Evolutionary conservation across 2,113 vertebrate species (phyloP).

Genomic region (Calypte anna): DNA sequence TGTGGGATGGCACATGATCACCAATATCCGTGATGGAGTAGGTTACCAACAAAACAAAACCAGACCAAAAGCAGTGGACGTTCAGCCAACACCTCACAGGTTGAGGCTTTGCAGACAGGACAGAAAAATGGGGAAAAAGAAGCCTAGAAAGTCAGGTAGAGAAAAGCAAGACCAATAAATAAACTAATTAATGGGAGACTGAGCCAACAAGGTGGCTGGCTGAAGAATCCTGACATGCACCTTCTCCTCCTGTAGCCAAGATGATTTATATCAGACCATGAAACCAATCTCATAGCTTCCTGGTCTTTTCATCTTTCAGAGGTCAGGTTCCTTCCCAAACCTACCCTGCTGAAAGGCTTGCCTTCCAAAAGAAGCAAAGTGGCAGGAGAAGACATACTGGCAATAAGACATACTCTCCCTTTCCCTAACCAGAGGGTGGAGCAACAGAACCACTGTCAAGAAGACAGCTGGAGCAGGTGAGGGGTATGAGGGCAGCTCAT

Average conservation of each 20-base stretch:
- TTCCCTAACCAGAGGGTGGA: background rate
- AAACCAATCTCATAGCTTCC: background rate
- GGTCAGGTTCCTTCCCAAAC: background rate
- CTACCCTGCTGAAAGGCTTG: background rate
- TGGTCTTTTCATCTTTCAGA: background rate
- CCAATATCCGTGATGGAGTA: background rate
- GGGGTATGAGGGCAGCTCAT: background rate
- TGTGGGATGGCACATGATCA: background rate
- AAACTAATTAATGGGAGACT: background rate
- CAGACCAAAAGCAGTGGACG: background rate
- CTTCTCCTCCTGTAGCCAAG: background rate
- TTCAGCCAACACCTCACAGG: background rate
- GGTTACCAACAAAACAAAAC: background rate
- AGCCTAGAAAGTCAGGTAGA: background rate
- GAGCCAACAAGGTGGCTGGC: background rate
- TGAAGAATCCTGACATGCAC: background rate
- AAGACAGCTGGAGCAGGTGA: background rate
- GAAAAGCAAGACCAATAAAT: background rate
- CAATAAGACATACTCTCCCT: background rate
- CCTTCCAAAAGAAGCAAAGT: background rate
- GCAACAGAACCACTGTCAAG: background rate
- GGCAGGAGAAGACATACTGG: background rate
- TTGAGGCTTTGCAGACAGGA: background rate
- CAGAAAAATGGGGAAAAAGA: background rate
- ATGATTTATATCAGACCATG: background rate